Evolutionary conservation across 1,140 invertebrate genomes (phyloP).

Genomic region (Heliothis subflexa): DNA sequence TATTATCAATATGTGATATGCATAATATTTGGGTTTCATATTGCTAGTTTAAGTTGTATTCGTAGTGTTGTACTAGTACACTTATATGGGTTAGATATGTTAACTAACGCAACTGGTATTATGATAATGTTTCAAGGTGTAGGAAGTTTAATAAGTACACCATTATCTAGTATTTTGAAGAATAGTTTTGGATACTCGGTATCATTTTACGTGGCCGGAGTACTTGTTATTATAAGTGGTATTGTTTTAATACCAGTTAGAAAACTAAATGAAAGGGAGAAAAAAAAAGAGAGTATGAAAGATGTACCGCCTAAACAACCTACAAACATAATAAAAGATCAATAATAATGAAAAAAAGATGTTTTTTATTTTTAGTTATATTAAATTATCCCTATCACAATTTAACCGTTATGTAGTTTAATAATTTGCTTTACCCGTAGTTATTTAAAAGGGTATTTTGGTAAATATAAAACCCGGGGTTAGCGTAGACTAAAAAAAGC

Average conservation of each 20-base stretch:
- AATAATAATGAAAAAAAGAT: not conserved
- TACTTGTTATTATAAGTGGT: slow-evolving; percentile 67
- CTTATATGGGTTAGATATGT: slow-evolving; percentile 77
- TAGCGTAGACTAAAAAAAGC: no score
- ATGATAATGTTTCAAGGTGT: slow-evolving; percentile 78
- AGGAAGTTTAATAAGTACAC: slow-evolving; percentile 77
- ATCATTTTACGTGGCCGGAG: slow-evolving; percentile 73
- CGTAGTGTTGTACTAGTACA: slow-evolving; percentile 73
- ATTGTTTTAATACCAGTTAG: slow-evolving; percentile 65
- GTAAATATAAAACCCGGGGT: no score
- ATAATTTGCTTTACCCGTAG: no score
- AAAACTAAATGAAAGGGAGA: slow-evolving; percentile 50
- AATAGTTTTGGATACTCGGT: slow-evolving; percentile 66
- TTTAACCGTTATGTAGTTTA: no score
- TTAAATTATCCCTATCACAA: no score
- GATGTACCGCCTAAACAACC: not conserved
- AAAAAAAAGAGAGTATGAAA: not conserved
- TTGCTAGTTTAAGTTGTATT: slow-evolving; percentile 67
- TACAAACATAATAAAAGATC: not conserved
- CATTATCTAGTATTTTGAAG: slow-evolving; percentile 69
- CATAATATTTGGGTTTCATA: slow-evolving; percentile 72
- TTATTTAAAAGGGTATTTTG: no score
- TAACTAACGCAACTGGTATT: slow-evolving; percentile 80
- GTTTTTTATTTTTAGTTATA: no score
- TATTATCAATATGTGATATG: slow-evolving; percentile 78